Conservation (phyloP, 2,888 invertebrate genomes). For the Mesochorus sp. region DNA sequence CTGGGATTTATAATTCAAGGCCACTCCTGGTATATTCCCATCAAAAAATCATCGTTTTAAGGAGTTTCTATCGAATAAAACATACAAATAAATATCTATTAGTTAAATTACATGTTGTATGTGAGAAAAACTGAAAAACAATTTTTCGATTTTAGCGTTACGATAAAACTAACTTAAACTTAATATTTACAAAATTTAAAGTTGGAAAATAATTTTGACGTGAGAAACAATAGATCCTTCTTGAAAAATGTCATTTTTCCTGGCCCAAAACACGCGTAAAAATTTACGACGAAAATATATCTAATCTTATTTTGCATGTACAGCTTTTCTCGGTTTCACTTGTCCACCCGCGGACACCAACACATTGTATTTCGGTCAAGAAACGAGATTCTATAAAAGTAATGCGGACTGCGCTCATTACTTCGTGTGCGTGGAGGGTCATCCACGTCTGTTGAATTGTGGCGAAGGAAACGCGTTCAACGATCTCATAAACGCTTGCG, state of each 20-base stretch:
- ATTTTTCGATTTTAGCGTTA: too few relatives aligned
- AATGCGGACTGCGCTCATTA: slow-evolving; percentile 89
- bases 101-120: too few relatives aligned
- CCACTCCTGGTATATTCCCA: too few relatives aligned
- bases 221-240: not conserved
- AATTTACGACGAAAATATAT: not conserved
- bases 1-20: too few relatives aligned
- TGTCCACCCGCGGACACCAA: slow-evolving; percentile 86
- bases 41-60: too few relatives aligned
- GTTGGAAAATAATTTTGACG: too few relatives aligned
- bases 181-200: too few relatives aligned
- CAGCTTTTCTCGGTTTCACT: slow-evolving; percentile 90
- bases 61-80: too few relatives aligned
- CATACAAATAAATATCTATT: too few relatives aligned
- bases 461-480: slow-evolving; percentile 91
- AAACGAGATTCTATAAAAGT: slow-evolving; percentile 84
- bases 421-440: slow-evolving; percentile 89
- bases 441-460: slow-evolving; percentile 90
- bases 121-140: too few relatives aligned
- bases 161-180: too few relatives aligned
- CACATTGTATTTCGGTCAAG: slow-evolving; percentile 80
- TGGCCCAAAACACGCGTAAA: not conserved
- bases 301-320: slow-evolving; percentile 72
- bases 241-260: not conserved
- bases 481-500: slow-evolving; percentile 88